Percentiles rank a stretch among this genome's conserved stretches.
phyloP scores from a whole-genome alignment of 1,140 invertebrate genomes.

The Diorhabda elongata region DNA sequence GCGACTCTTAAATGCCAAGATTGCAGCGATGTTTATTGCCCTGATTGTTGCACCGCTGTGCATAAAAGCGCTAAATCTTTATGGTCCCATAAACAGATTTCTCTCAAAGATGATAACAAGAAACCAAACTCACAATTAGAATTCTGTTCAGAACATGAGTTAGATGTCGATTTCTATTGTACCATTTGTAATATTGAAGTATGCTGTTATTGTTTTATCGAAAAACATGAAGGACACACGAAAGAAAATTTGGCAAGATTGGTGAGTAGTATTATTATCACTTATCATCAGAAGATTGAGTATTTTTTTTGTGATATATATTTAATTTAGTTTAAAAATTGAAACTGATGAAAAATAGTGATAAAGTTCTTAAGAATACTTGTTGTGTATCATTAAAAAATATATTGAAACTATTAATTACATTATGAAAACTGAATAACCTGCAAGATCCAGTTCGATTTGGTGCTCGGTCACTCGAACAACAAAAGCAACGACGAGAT shows the following conservation, averaged over 20 bases:
- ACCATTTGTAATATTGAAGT: slow-evolving; percentile 18
- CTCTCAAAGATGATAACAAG: neutral
- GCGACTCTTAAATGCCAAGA: slow-evolving; percentile 24
- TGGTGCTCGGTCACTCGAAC: too few relatives aligned
- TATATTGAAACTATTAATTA: too few relatives aligned
- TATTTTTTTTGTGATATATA: too few relatives aligned
- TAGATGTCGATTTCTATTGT: slow-evolving; percentile 27
- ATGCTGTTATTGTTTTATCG: slow-evolving; percentile 28
- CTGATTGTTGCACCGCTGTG: slow-evolving; percentile 21
- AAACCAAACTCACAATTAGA: slow-evolving; percentile 21
- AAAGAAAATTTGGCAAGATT: slow-evolving; percentile 16
- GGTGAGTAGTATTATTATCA: slow-evolving; percentile 14
- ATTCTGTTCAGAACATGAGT: slow-evolving; percentile 21
- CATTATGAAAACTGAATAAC: too few relatives aligned
- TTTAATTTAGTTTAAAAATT: too few relatives aligned
- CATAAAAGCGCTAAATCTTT: slow-evolving; percentile 27
- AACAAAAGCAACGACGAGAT: too few relatives aligned
- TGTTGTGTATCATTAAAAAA: too few relatives aligned
- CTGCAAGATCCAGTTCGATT: too few relatives aligned
- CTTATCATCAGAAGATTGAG: neutral
- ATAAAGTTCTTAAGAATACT: too few relatives aligned
- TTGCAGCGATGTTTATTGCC: slow-evolving; percentile 29
- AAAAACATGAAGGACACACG: slow-evolving; percentile 24
- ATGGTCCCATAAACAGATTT: slow-evolving; percentile 19
- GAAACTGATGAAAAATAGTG: too few relatives aligned